Evolutionary conservation across 2,797 vertebrate species (phyloP), one percentile per base, ranked within the genome.

Genomic region (Amniataba percoides): DNA sequence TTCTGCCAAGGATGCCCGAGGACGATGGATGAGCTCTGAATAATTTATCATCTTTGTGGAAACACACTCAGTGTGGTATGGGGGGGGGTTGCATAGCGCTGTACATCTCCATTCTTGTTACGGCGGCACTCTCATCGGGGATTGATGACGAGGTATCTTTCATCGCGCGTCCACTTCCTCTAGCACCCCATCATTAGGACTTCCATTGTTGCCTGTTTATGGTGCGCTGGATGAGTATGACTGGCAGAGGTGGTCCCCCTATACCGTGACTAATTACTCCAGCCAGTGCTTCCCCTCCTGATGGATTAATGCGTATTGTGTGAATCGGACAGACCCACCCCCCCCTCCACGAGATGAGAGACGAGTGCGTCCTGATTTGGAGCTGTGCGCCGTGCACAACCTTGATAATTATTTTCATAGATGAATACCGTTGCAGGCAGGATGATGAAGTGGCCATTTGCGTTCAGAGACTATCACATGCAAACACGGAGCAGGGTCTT

Each of bases 361-460:
- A 84, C 61, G 81, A 88, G 83, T 64, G 82, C 71, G 92, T 93
- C 90, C 94, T 92, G 95, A 96, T 97, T 97, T 93, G 88, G 92
- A 93, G 96, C 95, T 90, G 94, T 92, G 94, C 93, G 25, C 90
- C 93, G 89, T 91, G 84, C 95, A 95, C 96, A 95, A 95, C 96
- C 97, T 96, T 95, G 96, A 97, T 98, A 97, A 97, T 98, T 97
- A 97, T 98, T 99, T 98, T 96, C 94, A 95, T 96, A 96, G 97
- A 98, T 98, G 97, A 97, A 97, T 96, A 95, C 96, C 72, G 40
- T 94, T 89, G 94, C 94, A 95, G 96, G 95, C 96, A 96, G 96
- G 94, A 98, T 99, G 98, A 99, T 99, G 95, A 96, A 99, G 96
- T 97, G 94, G 94, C 96, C 94, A 94, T 96, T 96, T 95, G 88